Evolutionary conservation across 1,140 invertebrate species (phyloP).

Genomic region (Hycleus phaleratus): DNA sequence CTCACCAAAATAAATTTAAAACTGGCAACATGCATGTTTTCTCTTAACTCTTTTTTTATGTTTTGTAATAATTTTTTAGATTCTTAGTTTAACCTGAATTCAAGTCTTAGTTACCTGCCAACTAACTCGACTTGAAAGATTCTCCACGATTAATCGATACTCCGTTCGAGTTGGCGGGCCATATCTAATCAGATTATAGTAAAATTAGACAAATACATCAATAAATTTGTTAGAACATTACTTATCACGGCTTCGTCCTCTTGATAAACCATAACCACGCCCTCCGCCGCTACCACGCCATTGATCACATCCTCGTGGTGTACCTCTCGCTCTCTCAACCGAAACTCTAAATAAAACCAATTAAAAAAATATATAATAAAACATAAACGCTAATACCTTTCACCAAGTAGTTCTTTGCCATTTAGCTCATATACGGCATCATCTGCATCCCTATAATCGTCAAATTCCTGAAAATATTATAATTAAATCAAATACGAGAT

Average conservation of each 20-base stretch:
- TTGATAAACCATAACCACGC: conserved; percentile 24
- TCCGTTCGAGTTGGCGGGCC: conserved; percentile 95
- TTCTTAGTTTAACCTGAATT: not conserved
- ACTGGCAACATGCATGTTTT: conserved; percentile 3
- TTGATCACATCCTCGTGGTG: conserved; percentile 53
- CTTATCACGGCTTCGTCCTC: conserved; percentile 38
- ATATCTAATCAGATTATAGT: conserved; percentile 54
- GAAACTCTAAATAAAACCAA: conserved; percentile 56
- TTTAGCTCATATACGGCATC: conserved; percentile 98
- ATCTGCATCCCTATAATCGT: conserved; percentile 95
- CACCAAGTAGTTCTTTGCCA: conserved; percentile 90
- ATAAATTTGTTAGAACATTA: conserved; percentile 19
- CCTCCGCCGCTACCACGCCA: conserved; percentile 32
- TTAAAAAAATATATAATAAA: not conserved
- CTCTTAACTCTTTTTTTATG: not conserved
- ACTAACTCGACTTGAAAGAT: conserved; percentile 94
- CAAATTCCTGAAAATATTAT: conserved; percentile 65
- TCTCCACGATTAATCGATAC: conserved; percentile 93
- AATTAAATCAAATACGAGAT: not conserved
- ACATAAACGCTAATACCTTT: conserved; percentile 41
- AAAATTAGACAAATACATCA: conserved; percentile 1
- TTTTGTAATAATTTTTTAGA: not conserved
- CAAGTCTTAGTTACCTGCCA: conserved; percentile 62
- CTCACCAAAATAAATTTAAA: not conserved
- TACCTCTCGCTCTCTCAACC: conserved; percentile 75